phyloP scores from a whole-genome alignment of 2,888 invertebrate genomes.

The Leptopilina myrica region DNA sequence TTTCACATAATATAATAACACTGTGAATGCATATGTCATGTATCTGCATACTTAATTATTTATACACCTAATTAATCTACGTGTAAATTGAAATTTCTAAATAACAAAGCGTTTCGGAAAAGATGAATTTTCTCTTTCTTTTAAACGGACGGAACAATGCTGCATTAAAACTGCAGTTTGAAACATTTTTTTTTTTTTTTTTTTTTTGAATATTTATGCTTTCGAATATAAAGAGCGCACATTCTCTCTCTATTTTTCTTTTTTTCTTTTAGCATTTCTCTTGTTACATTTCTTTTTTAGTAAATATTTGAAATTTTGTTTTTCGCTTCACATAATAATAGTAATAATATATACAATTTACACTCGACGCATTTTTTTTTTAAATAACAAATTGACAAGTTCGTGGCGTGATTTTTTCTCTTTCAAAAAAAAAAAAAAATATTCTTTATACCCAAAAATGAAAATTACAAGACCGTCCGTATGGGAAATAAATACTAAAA shows the following conservation, averaged over 20 bases:
- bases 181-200: conserved; percentile 12
- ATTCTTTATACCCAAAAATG: background rate
- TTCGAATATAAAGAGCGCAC: conserved; percentile 3
- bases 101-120: conserved; percentile 44
- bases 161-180: conserved; percentile 47
- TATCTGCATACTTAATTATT: conserved; percentile 22
- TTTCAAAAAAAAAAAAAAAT: too few species aligned
- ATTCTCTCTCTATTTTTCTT: background rate
- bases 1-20: conserved; percentile 42
- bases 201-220: conserved; percentile 12
- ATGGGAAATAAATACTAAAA: conserved; percentile 23
- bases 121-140: conserved; percentile 46
- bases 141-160: conserved; percentile 62
- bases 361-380: conserved; percentile 33
- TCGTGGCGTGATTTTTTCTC: background rate
- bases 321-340: background rate
- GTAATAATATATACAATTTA: conserved; percentile 22
- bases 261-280: background rate
- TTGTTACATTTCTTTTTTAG: background rate
- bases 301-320: conserved; percentile 14
- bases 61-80: conserved; percentile 35
- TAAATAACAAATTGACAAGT: conserved; percentile 26
- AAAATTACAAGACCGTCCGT: conserved; percentile 57
- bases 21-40: conserved; percentile 20
- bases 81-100: conserved; percentile 55